These are phyloP conservation scores for Chionodraco myersi DNA, from an alignment of 2,113 vertebrate species.

Conservation along the genomic window DNA sequence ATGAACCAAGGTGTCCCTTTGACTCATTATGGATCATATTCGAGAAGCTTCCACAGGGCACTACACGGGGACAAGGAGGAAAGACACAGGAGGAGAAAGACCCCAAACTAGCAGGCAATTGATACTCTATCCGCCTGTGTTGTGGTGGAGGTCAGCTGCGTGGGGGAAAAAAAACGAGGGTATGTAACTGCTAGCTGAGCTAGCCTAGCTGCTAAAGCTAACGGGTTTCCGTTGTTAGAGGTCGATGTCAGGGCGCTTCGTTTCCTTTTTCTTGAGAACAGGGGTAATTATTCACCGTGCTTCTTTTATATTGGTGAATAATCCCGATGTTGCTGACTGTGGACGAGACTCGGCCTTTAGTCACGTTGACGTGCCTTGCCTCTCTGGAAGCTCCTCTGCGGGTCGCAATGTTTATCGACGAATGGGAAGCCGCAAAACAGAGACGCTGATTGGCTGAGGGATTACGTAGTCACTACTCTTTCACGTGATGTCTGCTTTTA, in stretches of 20 bases:
- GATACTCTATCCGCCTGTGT: conserved; percentile 37
- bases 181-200: conserved; percentile 61
- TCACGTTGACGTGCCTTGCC: conserved; percentile 30
- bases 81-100: not conserved
- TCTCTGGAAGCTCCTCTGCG: not conserved
- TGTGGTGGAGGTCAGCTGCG: conserved; percentile 75
- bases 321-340: not conserved
- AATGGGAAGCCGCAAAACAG: conserved; percentile 81
- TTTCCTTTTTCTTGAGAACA: not conserved
- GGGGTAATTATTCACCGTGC: not conserved
- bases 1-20: conserved; percentile 95
- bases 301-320: not conserved
- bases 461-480: conserved; percentile 36
- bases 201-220: conserved; percentile 66
- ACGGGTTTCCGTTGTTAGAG: conserved; percentile 27
- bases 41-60: conserved; percentile 71
- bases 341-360: conserved; percentile 9
- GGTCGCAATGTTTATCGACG: conserved; percentile 73
- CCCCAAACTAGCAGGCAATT: conserved; percentile 29
- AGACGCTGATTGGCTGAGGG: conserved; percentile 78
- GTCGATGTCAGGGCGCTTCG: conserved; percentile 31
- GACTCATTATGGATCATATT: conserved; percentile 94
- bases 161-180: conserved; percentile 38
- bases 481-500: conserved; percentile 76
- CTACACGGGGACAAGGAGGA: conserved; percentile 22